A percentile compares a stretch with the other conserved stretches of the same genome.
phyloP scores from a whole-genome alignment of 1,140 invertebrate species.

The Lasaia peninsularis region DNA sequence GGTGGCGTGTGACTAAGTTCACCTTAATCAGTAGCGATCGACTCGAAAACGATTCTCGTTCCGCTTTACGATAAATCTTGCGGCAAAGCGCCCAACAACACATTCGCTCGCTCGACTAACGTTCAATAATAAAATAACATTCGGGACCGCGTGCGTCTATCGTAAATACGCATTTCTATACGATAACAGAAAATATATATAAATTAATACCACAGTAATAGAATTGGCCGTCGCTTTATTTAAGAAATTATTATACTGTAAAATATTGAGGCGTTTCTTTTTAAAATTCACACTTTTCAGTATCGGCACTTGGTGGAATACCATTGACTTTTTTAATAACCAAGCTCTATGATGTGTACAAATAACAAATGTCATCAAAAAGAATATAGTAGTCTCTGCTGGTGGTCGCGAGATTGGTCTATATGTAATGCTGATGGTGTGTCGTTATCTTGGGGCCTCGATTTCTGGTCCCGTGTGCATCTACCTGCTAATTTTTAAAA shows the following conservation, averaged over 20 bases:
- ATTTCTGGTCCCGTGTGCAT: no score
- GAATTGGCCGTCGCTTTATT: background rate
- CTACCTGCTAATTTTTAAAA: no score
- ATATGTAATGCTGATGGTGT: no score
- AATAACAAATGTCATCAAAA: no score
- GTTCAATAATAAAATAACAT: slow-evolving; percentile 11
- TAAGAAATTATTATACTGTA: background rate
- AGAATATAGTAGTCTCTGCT: no score
- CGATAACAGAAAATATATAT: background rate
- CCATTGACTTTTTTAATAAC: no score
- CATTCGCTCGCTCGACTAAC: slow-evolving; percentile 14
- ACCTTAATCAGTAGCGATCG: background rate
- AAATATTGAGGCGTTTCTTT: background rate
- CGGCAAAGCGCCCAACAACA: slow-evolving; percentile 12
- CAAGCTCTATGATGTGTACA: no score
- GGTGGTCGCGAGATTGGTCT: no score
- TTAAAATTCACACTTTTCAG: no score
- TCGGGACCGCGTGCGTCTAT: background rate
- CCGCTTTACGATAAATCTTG: background rate
- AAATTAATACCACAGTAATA: background rate
- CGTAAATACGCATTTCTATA: background rate
- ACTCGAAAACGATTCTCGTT: slow-evolving; percentile 13
- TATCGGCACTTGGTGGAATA: no score
- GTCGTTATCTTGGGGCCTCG: no score
- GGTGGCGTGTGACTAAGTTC: no score